These are phyloP conservation scores for Acanthopagrus latus DNA, from an alignment of 2,797 vertebrate genomes.

Conservation along the genomic window DNA sequence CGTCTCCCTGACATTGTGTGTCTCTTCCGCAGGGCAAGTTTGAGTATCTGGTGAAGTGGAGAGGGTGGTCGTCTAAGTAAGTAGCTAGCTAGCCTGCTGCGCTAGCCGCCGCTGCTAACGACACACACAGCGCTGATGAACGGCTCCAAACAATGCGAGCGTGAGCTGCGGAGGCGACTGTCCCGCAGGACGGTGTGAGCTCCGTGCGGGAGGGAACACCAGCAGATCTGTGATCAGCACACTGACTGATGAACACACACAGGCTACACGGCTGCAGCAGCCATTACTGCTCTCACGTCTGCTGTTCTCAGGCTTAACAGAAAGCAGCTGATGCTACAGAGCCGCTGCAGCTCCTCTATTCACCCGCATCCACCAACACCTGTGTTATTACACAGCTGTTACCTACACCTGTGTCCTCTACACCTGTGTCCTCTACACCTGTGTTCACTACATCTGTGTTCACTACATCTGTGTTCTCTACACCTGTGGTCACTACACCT, in stretches of 20 bases:
- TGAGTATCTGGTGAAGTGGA: slow-evolving; percentile 96
- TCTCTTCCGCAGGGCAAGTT: slow-evolving; percentile 89
- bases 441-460: no score
- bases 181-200: no score
- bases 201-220: rapidly evolving
- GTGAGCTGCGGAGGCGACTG: not conserved
- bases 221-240: rapidly evolving
- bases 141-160: slow-evolving; percentile 48
- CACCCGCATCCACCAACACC: not conserved
- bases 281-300: not conserved
- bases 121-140: not conserved
- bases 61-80: slow-evolving; percentile 97
- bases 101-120: slow-evolving; percentile 65
- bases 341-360: not conserved
- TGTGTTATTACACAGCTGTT: no score
- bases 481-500: no score
- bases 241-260: rapidly evolving
- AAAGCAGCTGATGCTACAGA: slow-evolving; percentile 1
- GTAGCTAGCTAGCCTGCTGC: slow-evolving; percentile 74
- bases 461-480: no score
- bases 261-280: not conserved
- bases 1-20: slow-evolving; percentile 4
- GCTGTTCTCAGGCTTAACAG: not conserved
- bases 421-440: no score
- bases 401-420: no score